These are phyloP conservation scores for Prostheceraeus crozeri DNA, from an alignment of 2,888 invertebrate species.

Conservation along the genomic window DNA sequence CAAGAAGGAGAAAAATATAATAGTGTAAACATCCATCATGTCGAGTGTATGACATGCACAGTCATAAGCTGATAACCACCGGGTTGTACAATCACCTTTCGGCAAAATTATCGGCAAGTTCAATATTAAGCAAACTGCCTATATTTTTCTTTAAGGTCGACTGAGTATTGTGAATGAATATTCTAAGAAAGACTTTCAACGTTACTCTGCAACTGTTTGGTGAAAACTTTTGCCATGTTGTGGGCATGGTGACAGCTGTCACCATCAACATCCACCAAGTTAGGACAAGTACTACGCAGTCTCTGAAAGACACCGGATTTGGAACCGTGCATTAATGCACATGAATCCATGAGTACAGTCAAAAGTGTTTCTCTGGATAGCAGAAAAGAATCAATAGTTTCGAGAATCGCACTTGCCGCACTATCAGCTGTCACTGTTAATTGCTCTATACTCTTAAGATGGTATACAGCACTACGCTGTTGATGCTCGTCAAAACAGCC, in stretches of 20 bases:
- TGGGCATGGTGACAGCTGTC: constrained; percentile 17
- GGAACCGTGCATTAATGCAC: constrained; percentile 13
- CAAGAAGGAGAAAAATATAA: constrained; percentile 10
- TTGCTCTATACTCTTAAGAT: constrained; percentile 7
- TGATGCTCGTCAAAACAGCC: not conserved
- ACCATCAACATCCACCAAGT: constrained; percentile 17
- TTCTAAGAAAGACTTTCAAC: constrained; percentile 22
- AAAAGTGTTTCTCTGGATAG: not conserved
- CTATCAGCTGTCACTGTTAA: constrained; percentile 1
- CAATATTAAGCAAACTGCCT: not conserved
- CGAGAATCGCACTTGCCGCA: not conserved
- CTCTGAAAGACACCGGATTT: not conserved
- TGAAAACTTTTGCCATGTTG: constrained; percentile 11
- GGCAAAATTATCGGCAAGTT: not conserved
- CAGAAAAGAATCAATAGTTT: not conserved
- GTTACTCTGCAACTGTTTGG: not conserved
- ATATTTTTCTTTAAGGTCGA: constrained; percentile 7
- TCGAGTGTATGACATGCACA: constrained; percentile 13
- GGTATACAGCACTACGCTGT: constrained; percentile 13
- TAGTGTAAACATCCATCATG: constrained; percentile 2
- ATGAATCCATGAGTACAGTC: constrained; percentile 10
- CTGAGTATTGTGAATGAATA: constrained; percentile 10
- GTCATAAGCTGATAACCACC: constrained; percentile 17
- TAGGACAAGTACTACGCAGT: constrained; percentile 6
- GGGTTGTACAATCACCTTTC: constrained; percentile 3